These are phyloP conservation scores for Abrostola tripartita DNA, from an alignment of 2,888 invertebrate species.

Conservation along the genomic window DNA sequence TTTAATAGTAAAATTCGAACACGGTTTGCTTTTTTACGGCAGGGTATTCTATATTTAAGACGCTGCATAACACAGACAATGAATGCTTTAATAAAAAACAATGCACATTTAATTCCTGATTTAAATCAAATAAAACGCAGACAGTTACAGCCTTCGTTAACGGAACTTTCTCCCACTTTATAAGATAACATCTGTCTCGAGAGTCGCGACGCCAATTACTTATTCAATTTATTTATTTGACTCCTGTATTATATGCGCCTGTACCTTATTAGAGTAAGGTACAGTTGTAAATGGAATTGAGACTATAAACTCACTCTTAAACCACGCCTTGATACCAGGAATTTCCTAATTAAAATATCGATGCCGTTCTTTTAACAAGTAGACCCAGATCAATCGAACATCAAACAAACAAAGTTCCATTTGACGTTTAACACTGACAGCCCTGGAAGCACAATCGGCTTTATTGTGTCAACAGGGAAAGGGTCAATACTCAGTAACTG, in stretches of 20 bases:
- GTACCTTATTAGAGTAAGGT: neutral
- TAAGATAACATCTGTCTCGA: constrained; percentile 3
- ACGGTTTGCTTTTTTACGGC: no score
- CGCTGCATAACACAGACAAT: no score
- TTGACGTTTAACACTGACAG: no score
- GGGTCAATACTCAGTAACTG: no score
- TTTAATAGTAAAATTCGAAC: no score
- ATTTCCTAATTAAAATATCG: neutral
- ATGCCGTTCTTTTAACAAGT: no score
- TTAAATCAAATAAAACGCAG: constrained; percentile 8
- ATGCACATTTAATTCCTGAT: constrained; percentile 3
- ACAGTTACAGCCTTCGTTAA: constrained; percentile 4
- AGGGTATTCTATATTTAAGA: no score
- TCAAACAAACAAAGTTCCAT: no score
- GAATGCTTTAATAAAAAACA: neutral
- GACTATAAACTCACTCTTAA: neutral
- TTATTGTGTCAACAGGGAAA: no score
- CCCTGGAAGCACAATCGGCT: no score
- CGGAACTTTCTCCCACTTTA: constrained; percentile 14
- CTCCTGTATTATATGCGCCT: constrained; percentile 4
- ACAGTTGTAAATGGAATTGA: neutral
- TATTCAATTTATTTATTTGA: constrained; percentile 11
- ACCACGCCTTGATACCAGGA: neutral
- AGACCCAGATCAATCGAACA: neutral
- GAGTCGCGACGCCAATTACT: constrained; percentile 7